A percentile compares a stretch with the other conserved stretches of the same genome.
Evolutionary conservation across 2,797 vertebrate species (phyloP).

Genomic region (Semaprochilodus insignis): DNA sequence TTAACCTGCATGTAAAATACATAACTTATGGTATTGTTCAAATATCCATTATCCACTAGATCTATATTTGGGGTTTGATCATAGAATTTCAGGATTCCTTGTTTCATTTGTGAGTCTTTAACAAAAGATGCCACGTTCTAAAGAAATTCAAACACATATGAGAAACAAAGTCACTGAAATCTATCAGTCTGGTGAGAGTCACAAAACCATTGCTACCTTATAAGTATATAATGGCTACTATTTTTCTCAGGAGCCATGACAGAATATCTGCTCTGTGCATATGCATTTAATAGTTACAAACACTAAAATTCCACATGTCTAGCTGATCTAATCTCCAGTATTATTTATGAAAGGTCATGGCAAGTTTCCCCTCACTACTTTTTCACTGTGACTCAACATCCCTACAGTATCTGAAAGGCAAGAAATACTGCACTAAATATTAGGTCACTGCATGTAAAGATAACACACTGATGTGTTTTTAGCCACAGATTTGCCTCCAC

Average conservation of each 20-base stretch:
- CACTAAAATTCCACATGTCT: not conserved
- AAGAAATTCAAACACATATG: too few relatives aligned
- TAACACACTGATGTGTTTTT: not conserved
- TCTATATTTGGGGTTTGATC: too few relatives aligned
- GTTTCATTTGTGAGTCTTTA: too few relatives aligned
- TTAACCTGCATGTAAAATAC: too few relatives aligned
- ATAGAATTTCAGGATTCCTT: too few relatives aligned
- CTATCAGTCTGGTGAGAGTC: too few relatives aligned
- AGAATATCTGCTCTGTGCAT: not conserved
- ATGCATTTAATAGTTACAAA: not conserved
- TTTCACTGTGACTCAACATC: not conserved
- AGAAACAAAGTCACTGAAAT: too few relatives aligned
- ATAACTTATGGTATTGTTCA: too few relatives aligned
- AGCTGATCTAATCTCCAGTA: conserved; percentile 7
- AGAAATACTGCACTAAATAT: not conserved
- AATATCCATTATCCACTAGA: too few relatives aligned
- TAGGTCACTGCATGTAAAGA: conserved; percentile 10
- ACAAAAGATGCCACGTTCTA: too few relatives aligned
- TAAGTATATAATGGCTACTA: not conserved
- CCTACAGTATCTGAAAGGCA: not conserved
- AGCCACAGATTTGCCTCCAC: not conserved
- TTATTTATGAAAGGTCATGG: not conserved
- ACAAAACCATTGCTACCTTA: too few relatives aligned
- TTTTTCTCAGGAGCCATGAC: not conserved
- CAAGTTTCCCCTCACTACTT: not conserved